Evolutionary conservation across 2,113 vertebrate genomes (phyloP).

Genomic region (Regulus satrapa): DNA sequence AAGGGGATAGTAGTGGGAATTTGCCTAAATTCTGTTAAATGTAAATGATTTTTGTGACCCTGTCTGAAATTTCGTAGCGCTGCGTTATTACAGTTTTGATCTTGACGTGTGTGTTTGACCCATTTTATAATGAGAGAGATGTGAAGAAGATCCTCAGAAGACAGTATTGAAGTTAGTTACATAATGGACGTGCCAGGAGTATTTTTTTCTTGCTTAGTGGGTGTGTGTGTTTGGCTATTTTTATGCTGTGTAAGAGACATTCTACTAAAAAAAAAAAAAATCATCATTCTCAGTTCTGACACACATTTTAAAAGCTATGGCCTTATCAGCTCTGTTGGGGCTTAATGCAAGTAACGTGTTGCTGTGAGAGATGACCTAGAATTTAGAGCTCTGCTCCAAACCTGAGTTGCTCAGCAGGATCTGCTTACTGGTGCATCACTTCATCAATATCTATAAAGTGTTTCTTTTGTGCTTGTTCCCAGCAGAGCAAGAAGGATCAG

Average conservation of each 20-base stretch:
- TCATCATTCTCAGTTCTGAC: background rate
- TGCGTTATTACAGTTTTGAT: background rate
- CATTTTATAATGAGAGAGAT: background rate
- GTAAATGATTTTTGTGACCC: background rate
- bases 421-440: background rate
- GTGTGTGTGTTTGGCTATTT: background rate
- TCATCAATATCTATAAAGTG: background rate
- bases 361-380: background rate
- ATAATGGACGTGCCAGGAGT: background rate
- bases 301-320: background rate
- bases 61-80: background rate
- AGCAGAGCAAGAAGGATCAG: background rate
- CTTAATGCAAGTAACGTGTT: background rate
- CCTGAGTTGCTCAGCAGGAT: background rate
- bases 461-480: fast-evolving
- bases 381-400: background rate
- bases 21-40: background rate
- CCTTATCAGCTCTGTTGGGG: background rate
- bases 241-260: background rate
- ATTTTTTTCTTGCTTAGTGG: background rate
- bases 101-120: background rate
- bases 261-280: background rate
- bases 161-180: background rate
- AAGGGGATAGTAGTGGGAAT: background rate
- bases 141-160: background rate